Base-by-base conservation (phyloP, 2,888 invertebrate species). In the Acleris holmiana region DNA sequence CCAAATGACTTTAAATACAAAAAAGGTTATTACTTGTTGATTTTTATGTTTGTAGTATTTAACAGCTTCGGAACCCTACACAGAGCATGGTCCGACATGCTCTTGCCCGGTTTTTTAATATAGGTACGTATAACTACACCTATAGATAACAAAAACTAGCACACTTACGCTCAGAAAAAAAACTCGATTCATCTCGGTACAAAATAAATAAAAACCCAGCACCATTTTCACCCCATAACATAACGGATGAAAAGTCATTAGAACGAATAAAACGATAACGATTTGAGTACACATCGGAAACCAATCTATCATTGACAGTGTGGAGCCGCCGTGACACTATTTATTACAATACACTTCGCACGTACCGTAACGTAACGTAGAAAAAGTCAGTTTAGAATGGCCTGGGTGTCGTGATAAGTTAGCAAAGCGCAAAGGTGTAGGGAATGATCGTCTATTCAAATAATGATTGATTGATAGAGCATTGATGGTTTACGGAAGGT, bases 271-370 rank as follows among this genome's bases (percentile, higher is more conserved):
- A 29, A 29, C 19, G 41, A 19, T 41, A 17, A 47, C 19, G 19
- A 23, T 55, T 23, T 23, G 53, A 54, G 48, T 49, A 59, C 47
- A 58, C 51, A 59, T 59, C 51, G 64, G 64, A 48, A 54, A 59
- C 59, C 64, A 44, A 64, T 59, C 48, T 41, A 64, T 59, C 64
- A 64, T 23, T 49, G 49, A 21, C 21, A 55, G 25, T 44, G 55
- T 40, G 44, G 23, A 47, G 17, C 19, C 13, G 19, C 18, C 47
- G 10, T 47, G 40, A 40, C 53, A 53, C 19, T 21, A 15, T 29
- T 29, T 29, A 29, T 44, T 1, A 17, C 5, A 15, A 19, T 18
- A 19, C 47, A 19, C 19, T 47, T 19, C 10, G 17, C 18, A 13
- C 17, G 7, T 18, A 17, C 8, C 13, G 10, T 47, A 19, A 19